Evolutionary conservation across 2,113 vertebrate genomes (phyloP), one percentile per base, ranked within the genome.

Genomic region (Microtus oregoni): DNA sequence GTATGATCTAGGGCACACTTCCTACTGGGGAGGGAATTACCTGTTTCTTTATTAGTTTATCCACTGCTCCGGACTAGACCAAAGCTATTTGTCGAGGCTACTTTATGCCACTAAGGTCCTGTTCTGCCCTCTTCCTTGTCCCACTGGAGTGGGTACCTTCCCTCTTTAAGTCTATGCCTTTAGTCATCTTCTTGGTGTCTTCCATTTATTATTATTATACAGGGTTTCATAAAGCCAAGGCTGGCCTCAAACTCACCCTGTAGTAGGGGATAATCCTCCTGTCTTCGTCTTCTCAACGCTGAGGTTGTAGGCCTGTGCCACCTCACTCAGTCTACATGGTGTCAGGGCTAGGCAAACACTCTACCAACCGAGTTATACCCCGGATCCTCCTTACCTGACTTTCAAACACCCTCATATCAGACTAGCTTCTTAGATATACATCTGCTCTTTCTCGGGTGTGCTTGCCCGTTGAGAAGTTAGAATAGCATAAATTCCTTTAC

Each of bases 11-110:
- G 73, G 52, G 22, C 35, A 32, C 75, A 77, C 28, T 22, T 30
- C 47, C 32, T n/a, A 30, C 2, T 4, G 28, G 1, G 6, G 26
- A 52, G 38, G 52, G 94, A 94, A 85, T 67, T 61, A 73, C 13
- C 52, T 58, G n/a, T 93, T 76, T 96, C 38, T 88, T 86, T 67
- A 22, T 81, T 41, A 65, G 44, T 72, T 89, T 78, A 50, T 52
- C 75, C 73, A 28, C 82, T 47, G 72, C n/a, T 92, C 68, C 82
- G 3, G 63, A 68, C 28, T 68, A 35, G 32, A 76, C 12, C 63
- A 94, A 47, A 26, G 55, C 24, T 32, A 67, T 26, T 89, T 63
- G 6, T 7, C 6, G 6, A 20, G 20, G 58, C 19, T 58, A 58
- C 58, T 20, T 58, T 58, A 7, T 58, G 58, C 58, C 58, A 58